Evolutionary conservation across 1,140 invertebrate genomes (phyloP).

Genomic region (Reticulitermes speratus): DNA sequence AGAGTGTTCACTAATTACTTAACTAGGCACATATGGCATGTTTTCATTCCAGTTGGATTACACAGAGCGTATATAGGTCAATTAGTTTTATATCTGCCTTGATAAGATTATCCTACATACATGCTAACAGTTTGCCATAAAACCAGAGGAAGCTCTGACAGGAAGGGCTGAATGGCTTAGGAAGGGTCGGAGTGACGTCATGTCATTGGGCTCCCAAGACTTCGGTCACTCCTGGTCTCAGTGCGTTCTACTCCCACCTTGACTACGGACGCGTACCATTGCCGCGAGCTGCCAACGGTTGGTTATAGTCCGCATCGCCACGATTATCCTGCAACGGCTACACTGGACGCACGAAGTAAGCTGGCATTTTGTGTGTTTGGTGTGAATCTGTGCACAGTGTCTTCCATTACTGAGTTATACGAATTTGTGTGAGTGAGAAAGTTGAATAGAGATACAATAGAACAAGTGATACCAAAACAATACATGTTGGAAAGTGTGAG

Average conservation of each 20-base stretch:
- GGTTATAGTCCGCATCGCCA: too few relatives aligned
- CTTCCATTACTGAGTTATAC: neutral
- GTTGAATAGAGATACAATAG: neutral
- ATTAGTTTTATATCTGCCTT: too few relatives aligned
- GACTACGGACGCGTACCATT: neutral
- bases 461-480: neutral
- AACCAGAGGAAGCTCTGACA: neutral
- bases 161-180: neutral
- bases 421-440: neutral
- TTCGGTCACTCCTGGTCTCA: neutral
- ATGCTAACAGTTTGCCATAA: too few relatives aligned
- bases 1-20: too few relatives aligned
- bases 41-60: too few relatives aligned
- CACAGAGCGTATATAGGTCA: too few relatives aligned
- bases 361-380: neutral
- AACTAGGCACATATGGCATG: too few relatives aligned
- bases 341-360: too few relatives aligned
- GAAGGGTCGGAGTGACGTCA: neutral
- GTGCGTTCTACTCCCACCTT: neutral
- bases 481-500: neutral
- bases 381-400: neutral
- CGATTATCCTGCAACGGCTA: too few relatives aligned
- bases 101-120: too few relatives aligned
- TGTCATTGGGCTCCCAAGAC: neutral
- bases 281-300: neutral